These are phyloP conservation scores for Diarsia brunnea DNA, from an alignment of 2,888 invertebrate species.

Conservation along the genomic window DNA sequence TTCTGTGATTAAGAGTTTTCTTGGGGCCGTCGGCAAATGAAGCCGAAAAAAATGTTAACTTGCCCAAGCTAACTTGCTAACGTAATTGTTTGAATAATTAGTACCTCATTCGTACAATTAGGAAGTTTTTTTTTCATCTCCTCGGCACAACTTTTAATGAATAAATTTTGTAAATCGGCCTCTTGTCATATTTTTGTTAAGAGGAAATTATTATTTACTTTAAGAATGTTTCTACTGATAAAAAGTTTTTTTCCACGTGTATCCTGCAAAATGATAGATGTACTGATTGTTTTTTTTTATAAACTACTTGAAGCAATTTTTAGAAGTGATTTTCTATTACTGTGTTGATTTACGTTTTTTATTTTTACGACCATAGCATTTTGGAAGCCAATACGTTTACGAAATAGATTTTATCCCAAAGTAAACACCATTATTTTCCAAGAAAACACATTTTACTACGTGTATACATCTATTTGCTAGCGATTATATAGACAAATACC, in stretches of 20 bases:
- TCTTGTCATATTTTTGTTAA: slow-evolving; percentile 54
- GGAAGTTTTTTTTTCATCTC: slow-evolving; percentile 72
- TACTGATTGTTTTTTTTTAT: not conserved
- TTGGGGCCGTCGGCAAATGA: slow-evolving; percentile 76
- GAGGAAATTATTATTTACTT: slow-evolving; percentile 30
- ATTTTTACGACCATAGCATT: too few species aligned
- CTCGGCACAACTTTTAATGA: slow-evolving; percentile 77
- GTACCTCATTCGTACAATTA: slow-evolving; percentile 84
- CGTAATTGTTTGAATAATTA: slow-evolving; percentile 88
- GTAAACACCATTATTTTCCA: too few species aligned
- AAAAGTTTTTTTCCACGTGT: slow-evolving; percentile 3
- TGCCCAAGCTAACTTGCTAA: slow-evolving; percentile 72
- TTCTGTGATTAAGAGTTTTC: slow-evolving; percentile 86
- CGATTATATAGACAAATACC: too few species aligned
- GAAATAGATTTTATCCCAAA: too few species aligned
- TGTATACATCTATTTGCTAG: too few species aligned
- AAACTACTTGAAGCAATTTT: too few species aligned
- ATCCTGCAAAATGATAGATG: not conserved
- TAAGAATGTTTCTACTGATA: not conserved
- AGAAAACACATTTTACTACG: too few species aligned
- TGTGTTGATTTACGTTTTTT: too few species aligned
- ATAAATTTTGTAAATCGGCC: slow-evolving; percentile 68
- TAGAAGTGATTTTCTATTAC: too few species aligned
- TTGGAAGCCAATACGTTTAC: too few species aligned
- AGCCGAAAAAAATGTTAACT: slow-evolving; percentile 78